Evolutionary conservation across 2,888 invertebrate genomes (phyloP), one percentile per base, ranked within the genome.

Genomic region (Chalcis sispes): DNA sequence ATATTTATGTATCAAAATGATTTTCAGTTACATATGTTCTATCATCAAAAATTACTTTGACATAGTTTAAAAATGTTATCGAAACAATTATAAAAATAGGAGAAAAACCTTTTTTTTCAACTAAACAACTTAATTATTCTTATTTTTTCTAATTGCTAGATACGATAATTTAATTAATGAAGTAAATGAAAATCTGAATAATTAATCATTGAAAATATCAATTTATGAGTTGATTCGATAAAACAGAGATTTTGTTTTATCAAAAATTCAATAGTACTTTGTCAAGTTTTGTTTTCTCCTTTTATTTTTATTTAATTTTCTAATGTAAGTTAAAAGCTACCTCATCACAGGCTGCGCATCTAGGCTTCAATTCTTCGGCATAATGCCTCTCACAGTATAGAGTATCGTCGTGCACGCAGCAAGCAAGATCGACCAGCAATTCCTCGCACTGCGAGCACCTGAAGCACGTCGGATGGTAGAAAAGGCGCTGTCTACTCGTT

Each of bases 341-440:
- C 96, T 99, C 99, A 90, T 99, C 98, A 90, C 99, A 99, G 82
- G 97, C 95, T 79, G 96, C 93, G 89, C 99, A 99, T 84, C 99
- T 91, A 18, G 99, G 98, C 89, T 98, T 97, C 87, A 98, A 91
- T 85, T 95, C 93, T 90, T 99, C 98, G 65, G 98, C 98, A 89
- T 98, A 99, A 90, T 99, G 99, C 80, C 98, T 92, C 86, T 97
- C 97, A 90, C 98, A 98, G 90, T 94, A 97, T 80, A 97, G 91
- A 80, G 93, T 92, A 81, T 95, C 95, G 83, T 97, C 96, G 88
- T 96, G 92, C 80, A 95, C 95, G 89, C 99, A 99, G 90, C 99
- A 98, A 65, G 97, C 96, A 85, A 99, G 92, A 90, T 99, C 99
- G 78, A 98, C 98, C 77, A 99, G 93, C 71, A 98, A 91, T 90